Conservation (phyloP, 2,888 invertebrate species). For the Helobdella robusta region DNA sequence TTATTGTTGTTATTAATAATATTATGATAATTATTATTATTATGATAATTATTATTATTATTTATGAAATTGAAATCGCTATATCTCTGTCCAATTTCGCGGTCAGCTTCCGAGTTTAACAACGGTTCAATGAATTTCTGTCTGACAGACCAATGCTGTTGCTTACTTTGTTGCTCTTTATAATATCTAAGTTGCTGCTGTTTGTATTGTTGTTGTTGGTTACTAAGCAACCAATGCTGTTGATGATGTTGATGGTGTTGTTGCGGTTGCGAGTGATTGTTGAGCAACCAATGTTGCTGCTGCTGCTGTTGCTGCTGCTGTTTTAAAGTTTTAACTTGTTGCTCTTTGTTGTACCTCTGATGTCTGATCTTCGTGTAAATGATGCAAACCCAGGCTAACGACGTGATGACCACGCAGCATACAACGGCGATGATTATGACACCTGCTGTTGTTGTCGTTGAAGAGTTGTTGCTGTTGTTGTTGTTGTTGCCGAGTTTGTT, state of each 20-base stretch:
- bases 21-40: background rate
- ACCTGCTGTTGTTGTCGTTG: constrained; percentile 67
- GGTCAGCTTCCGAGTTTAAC: too few relatives aligned
- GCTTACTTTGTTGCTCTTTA: too few relatives aligned
- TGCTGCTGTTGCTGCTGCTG: constrained; percentile 36
- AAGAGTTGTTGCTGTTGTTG: constrained; percentile 1
- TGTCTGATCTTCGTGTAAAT: constrained; percentile 63
- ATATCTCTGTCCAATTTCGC: background rate
- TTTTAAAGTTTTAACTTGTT: too few relatives aligned
- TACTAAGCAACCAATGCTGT: background rate
- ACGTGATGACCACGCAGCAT: constrained; percentile 81
- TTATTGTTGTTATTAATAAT: background rate
- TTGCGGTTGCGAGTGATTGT: background rate
- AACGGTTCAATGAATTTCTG: too few relatives aligned
- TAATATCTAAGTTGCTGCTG: too few relatives aligned
- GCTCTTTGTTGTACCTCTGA: too few relatives aligned
- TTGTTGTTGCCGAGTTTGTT: background rate
- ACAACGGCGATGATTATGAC: constrained; percentile 80
- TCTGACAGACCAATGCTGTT: too few relatives aligned
- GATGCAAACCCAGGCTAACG: constrained; percentile 79
- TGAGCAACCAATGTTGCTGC: background rate
- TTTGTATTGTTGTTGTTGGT: background rate
- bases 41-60: background rate
- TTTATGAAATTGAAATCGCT: background rate
- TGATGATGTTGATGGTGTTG: background rate